These are phyloP conservation scores for Gallinago nigripennis DNA, from an alignment of 2,797 vertebrate genomes.

Conservation along the genomic window DNA sequence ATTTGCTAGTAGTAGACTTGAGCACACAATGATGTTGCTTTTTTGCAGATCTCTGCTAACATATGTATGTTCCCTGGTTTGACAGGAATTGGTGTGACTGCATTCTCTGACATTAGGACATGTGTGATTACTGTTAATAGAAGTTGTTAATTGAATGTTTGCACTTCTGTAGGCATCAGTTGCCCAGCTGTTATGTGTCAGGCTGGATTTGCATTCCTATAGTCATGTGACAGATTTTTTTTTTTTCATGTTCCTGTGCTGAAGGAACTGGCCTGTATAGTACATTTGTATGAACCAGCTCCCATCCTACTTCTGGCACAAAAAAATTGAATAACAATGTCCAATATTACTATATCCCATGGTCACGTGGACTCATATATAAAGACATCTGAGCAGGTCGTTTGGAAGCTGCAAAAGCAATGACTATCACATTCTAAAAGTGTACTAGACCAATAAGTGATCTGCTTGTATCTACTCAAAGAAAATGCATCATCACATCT, in stretches of 20 bases:
- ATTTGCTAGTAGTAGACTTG: background rate
- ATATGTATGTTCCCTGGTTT: background rate
- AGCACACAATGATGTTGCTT: background rate
- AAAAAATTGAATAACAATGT: background rate
- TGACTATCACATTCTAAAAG: background rate
- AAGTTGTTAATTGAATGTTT: constrained; percentile 13
- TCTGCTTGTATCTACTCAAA: background rate
- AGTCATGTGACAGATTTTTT: background rate
- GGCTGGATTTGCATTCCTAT: background rate
- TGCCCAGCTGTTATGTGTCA: background rate
- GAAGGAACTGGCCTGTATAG: background rate
- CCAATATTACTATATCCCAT: background rate
- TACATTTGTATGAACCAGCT: rapidly evolving
- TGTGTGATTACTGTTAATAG: background rate
- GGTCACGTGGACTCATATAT: background rate
- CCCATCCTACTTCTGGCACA: background rate
- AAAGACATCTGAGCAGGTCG: background rate
- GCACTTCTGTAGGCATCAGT: background rate
- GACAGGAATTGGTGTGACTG: background rate
- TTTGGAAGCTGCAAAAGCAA: background rate
- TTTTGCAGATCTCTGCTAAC: background rate
- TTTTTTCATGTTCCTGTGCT: background rate
- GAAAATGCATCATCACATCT: background rate
- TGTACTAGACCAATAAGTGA: background rate
- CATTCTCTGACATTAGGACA: background rate